Evolutionary conservation across 2,113 vertebrate genomes (phyloP).

Genomic region (Ageneiosus marmoratus): DNA sequence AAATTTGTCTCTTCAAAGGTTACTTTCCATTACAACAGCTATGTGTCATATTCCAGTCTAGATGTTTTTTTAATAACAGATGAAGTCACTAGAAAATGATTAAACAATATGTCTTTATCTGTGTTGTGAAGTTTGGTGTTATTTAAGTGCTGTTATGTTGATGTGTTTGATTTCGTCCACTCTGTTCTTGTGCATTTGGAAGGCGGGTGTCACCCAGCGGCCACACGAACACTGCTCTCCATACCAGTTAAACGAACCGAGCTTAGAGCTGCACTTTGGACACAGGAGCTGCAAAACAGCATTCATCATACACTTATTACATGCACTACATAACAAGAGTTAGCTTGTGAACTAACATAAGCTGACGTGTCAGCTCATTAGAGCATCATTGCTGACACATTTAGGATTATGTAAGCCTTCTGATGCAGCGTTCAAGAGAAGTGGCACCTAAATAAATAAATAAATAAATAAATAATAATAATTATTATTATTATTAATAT

Average conservation of each 20-base stretch:
- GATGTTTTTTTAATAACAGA: not conserved
- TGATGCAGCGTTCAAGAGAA: not conserved
- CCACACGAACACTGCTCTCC: conserved; percentile 94
- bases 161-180: conserved; percentile 85
- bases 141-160: conserved; percentile 56
- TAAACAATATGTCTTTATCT: conserved; percentile 29
- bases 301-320: not conserved
- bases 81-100: not conserved
- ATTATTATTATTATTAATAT: no score
- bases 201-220: conserved; percentile 89
- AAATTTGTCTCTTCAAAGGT: not conserved
- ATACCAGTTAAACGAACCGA: conserved; percentile 93
- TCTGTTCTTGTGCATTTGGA: conserved; percentile 90
- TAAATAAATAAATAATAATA: no score
- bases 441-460: no score
- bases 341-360: no score
- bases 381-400: not conserved
- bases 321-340: not conserved
- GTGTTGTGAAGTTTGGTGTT: not conserved
- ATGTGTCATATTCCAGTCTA: not conserved
- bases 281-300: conserved; percentile 83
- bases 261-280: conserved; percentile 86
- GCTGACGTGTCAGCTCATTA: not conserved
- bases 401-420: not conserved
- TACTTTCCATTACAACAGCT: not conserved